These are phyloP conservation scores for Antitype chi DNA, from an alignment of 2,888 invertebrate species.

Conservation along the genomic window DNA sequence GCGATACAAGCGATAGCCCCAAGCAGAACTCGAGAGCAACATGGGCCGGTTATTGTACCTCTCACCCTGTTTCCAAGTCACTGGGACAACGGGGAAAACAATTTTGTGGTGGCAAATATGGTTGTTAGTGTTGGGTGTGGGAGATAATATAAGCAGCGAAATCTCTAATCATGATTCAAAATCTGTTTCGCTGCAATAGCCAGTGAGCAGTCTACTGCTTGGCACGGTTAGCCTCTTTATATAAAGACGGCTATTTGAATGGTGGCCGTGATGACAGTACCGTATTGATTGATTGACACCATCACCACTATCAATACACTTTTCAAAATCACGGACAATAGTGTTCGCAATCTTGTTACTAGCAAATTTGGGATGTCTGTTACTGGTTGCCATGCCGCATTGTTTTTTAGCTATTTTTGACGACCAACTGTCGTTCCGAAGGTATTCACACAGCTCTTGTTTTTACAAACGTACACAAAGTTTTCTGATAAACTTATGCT, in stretches of 20 bases:
- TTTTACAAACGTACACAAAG: background rate
- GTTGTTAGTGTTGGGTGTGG: slow-evolving; percentile 12
- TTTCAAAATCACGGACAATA: background rate
- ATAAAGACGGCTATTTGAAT: background rate
- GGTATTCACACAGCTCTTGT: background rate
- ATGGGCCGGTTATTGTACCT: slow-evolving; percentile 39
- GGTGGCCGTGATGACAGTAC: slow-evolving; percentile 1
- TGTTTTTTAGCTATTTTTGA: background rate
- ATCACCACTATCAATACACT: background rate
- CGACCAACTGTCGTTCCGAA: background rate
- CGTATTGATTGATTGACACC: background rate
- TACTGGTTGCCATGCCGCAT: background rate
- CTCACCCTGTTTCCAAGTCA: slow-evolving; percentile 52
- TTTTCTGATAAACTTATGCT: no score
- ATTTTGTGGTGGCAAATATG: slow-evolving; percentile 35
- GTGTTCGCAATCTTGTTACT: background rate
- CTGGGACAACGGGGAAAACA: slow-evolving; percentile 32
- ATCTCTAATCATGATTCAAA: background rate
- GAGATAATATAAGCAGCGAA: background rate
- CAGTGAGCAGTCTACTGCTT: background rate
- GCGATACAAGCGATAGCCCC: slow-evolving; percentile 75
- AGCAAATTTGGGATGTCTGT: background rate
- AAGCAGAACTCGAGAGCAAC: slow-evolving; percentile 52
- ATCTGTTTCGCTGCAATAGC: background rate
- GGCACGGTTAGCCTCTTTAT: background rate